phyloP scores from a whole-genome alignment of 2,113 vertebrate species.

The Heloderma charlesbogerti region DNA sequence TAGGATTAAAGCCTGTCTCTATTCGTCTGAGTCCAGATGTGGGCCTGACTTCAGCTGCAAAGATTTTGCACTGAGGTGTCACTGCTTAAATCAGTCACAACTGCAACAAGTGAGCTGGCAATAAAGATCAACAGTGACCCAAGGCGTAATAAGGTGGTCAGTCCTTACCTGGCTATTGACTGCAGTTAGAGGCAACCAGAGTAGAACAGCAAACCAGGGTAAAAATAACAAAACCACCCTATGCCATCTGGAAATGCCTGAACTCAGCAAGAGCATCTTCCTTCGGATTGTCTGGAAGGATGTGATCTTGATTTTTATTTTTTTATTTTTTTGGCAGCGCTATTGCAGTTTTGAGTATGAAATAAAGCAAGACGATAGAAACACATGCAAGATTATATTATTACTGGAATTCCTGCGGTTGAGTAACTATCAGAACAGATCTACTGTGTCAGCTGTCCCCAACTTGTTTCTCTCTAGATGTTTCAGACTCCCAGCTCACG shows the following conservation, averaged over 20 bases:
- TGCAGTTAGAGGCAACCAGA: too few relatives aligned
- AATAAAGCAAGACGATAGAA: background rate
- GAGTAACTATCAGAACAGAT: background rate
- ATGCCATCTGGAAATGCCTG: background rate
- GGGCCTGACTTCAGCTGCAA: background rate
- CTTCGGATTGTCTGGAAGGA: conserved; percentile 38
- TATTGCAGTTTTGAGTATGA: conserved; percentile 7
- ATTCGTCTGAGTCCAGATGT: background rate
- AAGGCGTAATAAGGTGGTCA: background rate
- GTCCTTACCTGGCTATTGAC: background rate
- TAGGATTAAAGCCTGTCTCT: background rate
- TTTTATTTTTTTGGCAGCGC: conserved; percentile 48
- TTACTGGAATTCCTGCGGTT: background rate
- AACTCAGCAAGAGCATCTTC: conserved; percentile 27
- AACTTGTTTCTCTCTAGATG: too few relatives aligned
- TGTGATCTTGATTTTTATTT: conserved; percentile 46
- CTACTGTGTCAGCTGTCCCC: too few relatives aligned
- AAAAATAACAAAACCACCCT: background rate
- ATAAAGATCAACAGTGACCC: background rate
- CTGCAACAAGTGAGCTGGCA: background rate
- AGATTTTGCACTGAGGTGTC: background rate
- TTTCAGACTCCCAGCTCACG: too few relatives aligned
- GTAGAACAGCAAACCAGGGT: background rate
- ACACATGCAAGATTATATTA: background rate
- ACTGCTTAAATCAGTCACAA: background rate